phyloP scores from a whole-genome alignment of 2,113 vertebrate species.

The Perognathus longimembris region DNA sequence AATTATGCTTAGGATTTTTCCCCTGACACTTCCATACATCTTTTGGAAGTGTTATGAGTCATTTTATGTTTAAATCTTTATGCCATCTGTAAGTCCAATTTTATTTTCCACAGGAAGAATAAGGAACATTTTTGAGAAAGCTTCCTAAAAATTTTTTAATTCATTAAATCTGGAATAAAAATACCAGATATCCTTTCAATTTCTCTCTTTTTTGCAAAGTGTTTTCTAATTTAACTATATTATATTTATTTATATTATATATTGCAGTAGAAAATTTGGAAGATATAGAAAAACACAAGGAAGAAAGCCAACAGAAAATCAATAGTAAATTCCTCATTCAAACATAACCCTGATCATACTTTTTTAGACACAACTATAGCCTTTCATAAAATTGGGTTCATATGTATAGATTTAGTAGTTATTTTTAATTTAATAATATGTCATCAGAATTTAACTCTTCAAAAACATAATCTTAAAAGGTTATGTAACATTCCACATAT shows the following conservation, averaged over 20 bases:
- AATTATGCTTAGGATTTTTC: no score
- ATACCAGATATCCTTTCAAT: neutral
- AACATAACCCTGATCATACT: neutral
- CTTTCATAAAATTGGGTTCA: constrained; percentile 24
- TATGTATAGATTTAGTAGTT: neutral
- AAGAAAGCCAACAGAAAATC: constrained; percentile 1
- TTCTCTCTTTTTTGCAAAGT: neutral
- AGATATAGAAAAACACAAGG: neutral
- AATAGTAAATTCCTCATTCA: neutral
- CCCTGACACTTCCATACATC: no score
- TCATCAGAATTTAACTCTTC: neutral
- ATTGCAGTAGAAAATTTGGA: neutral
- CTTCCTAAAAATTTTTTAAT: constrained; percentile 54
- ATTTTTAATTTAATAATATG: constrained; percentile 15
- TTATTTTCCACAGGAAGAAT: constrained; percentile 61
- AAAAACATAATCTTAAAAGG: neutral
- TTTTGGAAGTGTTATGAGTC: constrained; percentile 34
- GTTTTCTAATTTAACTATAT: neutral
- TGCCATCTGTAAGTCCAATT: constrained; percentile 56
- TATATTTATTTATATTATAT: neutral
- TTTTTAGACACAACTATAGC: neutral
- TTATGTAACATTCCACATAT: neutral
- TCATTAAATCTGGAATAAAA: constrained; percentile 43
- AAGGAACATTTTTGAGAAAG: constrained; percentile 9
- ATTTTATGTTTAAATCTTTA: constrained; percentile 43